Evolutionary conservation across 2,113 vertebrate genomes (phyloP).

Genomic region (Motacilla alba): DNA sequence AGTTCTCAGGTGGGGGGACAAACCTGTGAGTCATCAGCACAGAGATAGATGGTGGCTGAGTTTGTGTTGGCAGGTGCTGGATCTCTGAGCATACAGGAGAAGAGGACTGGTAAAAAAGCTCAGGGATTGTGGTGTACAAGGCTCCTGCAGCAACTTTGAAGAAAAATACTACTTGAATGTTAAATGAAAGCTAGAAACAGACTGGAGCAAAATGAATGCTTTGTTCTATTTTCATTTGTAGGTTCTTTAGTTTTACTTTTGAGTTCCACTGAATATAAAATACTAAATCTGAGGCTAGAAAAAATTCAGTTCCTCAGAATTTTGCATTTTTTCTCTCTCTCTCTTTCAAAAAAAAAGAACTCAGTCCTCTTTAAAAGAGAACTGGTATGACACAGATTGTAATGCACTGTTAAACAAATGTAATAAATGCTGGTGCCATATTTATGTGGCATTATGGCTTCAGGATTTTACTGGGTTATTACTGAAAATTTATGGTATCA

Average conservation of each 20-base stretch:
- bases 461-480: background rate
- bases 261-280: background rate
- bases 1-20: background rate
- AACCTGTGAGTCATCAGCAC: conserved; percentile 22
- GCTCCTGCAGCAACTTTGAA: background rate
- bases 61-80: background rate
- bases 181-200: background rate
- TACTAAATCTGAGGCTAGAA: background rate
- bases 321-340: background rate
- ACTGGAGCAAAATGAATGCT: background rate
- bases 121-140: background rate
- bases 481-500: background rate
- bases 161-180: background rate
- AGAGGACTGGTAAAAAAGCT: background rate
- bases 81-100: background rate
- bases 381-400: background rate
- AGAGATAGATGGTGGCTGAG: background rate
- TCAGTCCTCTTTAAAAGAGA: background rate
- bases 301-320: background rate
- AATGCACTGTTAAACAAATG: background rate
- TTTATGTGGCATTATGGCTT: background rate
- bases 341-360: background rate
- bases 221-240: background rate
- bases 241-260: background rate
- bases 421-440: background rate